Evolutionary conservation across 2,888 invertebrate species (phyloP).

Genomic region (Drosophila anomalata): DNA sequence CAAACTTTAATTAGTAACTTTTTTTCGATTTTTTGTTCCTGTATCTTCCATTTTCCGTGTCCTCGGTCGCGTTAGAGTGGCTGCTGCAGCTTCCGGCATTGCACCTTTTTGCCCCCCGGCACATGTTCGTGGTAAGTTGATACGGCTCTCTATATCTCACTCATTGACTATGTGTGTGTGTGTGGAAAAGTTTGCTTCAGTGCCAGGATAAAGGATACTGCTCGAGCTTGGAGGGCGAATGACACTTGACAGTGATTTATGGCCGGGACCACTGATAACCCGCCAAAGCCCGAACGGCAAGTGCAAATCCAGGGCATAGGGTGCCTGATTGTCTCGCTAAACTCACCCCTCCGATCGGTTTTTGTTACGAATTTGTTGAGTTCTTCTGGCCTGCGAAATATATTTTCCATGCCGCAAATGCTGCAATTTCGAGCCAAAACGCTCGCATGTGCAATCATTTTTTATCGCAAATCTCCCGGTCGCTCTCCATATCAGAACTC

Average conservation of each 20-base stretch:
- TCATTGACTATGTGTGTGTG: constrained; percentile 11
- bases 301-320: constrained; percentile 69
- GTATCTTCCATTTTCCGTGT: constrained; percentile 12
- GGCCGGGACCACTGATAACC: constrained; percentile 81
- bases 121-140: constrained; percentile 64
- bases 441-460: constrained; percentile 78
- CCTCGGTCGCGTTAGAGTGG: constrained; percentile 53
- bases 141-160: constrained; percentile 37
- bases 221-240: constrained; percentile 72
- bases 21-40: constrained; percentile 42
- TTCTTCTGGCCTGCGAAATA: constrained; percentile 40
- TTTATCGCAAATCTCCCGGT: constrained; percentile 70
- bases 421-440: constrained; percentile 73
- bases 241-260: constrained; percentile 84
- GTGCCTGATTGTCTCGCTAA: constrained; percentile 33
- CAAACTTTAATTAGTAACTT: constrained; percentile 78
- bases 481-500: constrained; percentile 35
- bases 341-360: constrained; percentile 22
- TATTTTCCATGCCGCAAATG: constrained; percentile 77
- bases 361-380: constrained; percentile 61
- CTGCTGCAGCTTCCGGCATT: constrained; percentile 64
- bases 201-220: constrained; percentile 59
- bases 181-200: constrained; percentile 59
- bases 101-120: constrained; percentile 69
- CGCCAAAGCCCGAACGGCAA: constrained; percentile 66